These are phyloP conservation scores for Meloidogyne floridensis DNA, from an alignment of 1,140 invertebrate genomes.

Conservation along the genomic window DNA sequence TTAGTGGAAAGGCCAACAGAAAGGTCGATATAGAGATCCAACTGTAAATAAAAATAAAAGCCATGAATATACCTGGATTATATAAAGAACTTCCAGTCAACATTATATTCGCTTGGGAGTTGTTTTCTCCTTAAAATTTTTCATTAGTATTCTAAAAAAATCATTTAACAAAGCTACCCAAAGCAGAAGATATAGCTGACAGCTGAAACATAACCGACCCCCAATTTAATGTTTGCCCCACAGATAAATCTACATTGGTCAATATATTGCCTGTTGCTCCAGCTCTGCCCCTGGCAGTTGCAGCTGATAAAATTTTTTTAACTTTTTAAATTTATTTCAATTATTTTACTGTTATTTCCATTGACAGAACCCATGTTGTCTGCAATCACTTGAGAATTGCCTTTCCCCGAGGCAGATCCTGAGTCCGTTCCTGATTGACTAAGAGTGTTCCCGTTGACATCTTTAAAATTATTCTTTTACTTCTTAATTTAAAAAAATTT, in stretches of 20 bases:
- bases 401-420: background rate
- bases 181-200: conserved; percentile 13
- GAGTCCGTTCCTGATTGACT: conserved; percentile 1
- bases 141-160: background rate
- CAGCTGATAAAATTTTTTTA: background rate
- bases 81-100: conserved; percentile 13
- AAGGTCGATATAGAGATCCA: too few species aligned
- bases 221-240: conserved; percentile 1
- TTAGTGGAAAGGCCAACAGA: too few species aligned
- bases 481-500: background rate
- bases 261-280: conserved; percentile 24
- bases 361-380: background rate
- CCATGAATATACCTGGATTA: background rate
- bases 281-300: background rate
- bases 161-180: background rate
- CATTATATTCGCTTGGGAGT: conserved; percentile 23
- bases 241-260: background rate
- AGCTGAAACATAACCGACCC: conserved; percentile 7
- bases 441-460: background rate
- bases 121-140: conserved; percentile 26
- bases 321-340: background rate
- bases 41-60: too few species aligned
- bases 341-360: background rate
- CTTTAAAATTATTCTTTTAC: background rate
- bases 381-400: background rate